These are phyloP conservation scores for Chrysopilus asiliformis DNA, from an alignment of 2,888 invertebrate species.

Conservation along the genomic window DNA sequence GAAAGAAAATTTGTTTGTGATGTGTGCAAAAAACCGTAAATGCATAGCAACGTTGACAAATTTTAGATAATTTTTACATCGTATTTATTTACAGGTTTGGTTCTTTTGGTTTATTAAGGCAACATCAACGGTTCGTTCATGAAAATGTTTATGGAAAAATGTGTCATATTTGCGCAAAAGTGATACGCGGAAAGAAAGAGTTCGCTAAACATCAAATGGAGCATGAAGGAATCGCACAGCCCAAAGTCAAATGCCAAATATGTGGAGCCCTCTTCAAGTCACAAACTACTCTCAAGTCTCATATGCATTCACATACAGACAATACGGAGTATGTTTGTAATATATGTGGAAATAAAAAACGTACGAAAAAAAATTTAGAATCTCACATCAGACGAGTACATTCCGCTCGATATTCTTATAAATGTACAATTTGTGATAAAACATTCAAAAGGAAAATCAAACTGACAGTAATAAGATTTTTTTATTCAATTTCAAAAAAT, in stretches of 20 bases:
- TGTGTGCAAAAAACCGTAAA: conserved; percentile 26
- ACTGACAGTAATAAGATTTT: too few species aligned
- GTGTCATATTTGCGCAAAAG: conserved; percentile 33
- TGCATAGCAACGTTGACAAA: not conserved
- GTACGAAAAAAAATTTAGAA: conserved; percentile 29
- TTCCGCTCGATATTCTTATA: conserved; percentile 24
- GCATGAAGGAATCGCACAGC: conserved; percentile 25
- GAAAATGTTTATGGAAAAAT: conserved; percentile 27
- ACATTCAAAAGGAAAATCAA: conserved; percentile 31
- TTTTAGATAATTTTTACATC: too few species aligned
- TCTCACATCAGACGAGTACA: conserved; percentile 33
- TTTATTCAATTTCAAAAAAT: too few species aligned
- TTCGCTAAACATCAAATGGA: conserved; percentile 29
- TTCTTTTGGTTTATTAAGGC: conserved; percentile 23
- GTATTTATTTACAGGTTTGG: conserved; percentile 22
- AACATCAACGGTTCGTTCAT: conserved; percentile 28
- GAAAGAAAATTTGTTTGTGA: conserved; percentile 24
- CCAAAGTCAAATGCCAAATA: conserved; percentile 29
- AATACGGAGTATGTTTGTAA: conserved; percentile 25
- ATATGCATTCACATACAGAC: conserved; percentile 28
- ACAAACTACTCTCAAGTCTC: conserved; percentile 29
- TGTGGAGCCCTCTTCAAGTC: conserved; percentile 33
- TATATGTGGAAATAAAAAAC: conserved; percentile 29
- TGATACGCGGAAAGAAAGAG: conserved; percentile 28
- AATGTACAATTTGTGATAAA: conserved; percentile 31